Evolutionary conservation across 1,140 invertebrate genomes (phyloP), one percentile per base, ranked within the genome.

Genomic region (Dendrolimus punctatus): DNA sequence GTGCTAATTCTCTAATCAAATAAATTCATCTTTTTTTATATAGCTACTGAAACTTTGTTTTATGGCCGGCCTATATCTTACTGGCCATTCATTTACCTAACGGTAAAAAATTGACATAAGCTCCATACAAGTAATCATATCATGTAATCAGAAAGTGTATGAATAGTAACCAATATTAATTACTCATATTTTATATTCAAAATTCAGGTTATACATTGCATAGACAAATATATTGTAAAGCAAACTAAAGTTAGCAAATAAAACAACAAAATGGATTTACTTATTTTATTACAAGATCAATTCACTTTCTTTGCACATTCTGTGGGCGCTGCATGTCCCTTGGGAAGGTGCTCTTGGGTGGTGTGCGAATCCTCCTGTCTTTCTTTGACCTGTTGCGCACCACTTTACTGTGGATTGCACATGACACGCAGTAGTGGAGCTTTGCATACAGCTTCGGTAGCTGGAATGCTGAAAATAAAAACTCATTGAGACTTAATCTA

Each of bases 321-420:
- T 87, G 87, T 59, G 82, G 85, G 55, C 90, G 86, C 41, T 85
- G 74, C 87, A 95, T 92, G 91, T 98, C 94, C 80, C 94, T 90
- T 5, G 93, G 92, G 91, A 97, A 98, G 73, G 91, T 93, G 59
- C 97, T 92, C 73, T 95, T 94, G 74, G 98, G 98, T 60, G 98
- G 98, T 47, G 96, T 98, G 64, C 99, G 92, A 81, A 98, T 98
- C 71, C 97, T 95, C 55, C 99, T 92, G 60, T 96, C 98, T 75
- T 97, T 95, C 84, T 97, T 97, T 10, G 97, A 99, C 73, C 99
- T 94, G 88, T 99, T 99, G 58, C 99, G 92, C 39, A 99, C 99
- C 46, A 99, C 98, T 89, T 99, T 99, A 55, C 96, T 99, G 93
- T 99, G 99, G 85, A 99, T 99, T 52, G 99, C 99, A 80, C 99